Conservation (phyloP, 2,797 vertebrate species). For the Sebastes nivosus region DNA sequence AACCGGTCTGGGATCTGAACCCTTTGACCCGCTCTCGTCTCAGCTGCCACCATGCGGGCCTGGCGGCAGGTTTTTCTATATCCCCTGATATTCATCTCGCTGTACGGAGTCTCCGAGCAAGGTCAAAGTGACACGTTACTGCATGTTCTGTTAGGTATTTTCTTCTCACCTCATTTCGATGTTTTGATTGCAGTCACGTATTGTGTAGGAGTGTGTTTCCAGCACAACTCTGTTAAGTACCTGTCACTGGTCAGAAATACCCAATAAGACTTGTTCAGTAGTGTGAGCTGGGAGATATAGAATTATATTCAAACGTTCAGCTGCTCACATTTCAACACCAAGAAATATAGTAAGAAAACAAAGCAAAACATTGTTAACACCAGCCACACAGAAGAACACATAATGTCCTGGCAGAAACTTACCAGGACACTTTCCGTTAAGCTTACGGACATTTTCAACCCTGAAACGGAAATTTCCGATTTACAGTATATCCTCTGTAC, state of each 20-base stretch:
- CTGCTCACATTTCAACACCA: neutral
- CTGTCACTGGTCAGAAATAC: neutral
- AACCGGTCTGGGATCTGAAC: conserved; percentile 16
- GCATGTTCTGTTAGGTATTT: neutral
- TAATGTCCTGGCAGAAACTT: too few relatives aligned
- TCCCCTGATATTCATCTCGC: conserved; percentile 9
- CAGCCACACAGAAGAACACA: neutral
- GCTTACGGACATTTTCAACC: too few relatives aligned
- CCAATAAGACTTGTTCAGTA: neutral
- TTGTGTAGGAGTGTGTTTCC: neutral
- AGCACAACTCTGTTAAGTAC: neutral
- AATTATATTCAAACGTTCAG: neutral
- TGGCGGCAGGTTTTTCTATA: neutral
- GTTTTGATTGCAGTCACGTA: neutral
- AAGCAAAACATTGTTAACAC: neutral
- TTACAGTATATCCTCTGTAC: too few relatives aligned
- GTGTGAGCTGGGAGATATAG: neutral
- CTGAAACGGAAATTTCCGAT: too few relatives aligned
- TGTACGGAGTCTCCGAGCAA: neutral
- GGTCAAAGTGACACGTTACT: neutral
- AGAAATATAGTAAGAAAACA: neutral
- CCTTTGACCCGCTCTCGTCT: neutral
- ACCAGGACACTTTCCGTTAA: too few relatives aligned
- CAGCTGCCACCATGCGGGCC: conserved; percentile 15
- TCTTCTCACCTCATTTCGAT: neutral